These are phyloP conservation scores for Caenorhabditis parvicauda DNA, from an alignment of 2,888 invertebrate genomes.

Conservation along the genomic window DNA sequence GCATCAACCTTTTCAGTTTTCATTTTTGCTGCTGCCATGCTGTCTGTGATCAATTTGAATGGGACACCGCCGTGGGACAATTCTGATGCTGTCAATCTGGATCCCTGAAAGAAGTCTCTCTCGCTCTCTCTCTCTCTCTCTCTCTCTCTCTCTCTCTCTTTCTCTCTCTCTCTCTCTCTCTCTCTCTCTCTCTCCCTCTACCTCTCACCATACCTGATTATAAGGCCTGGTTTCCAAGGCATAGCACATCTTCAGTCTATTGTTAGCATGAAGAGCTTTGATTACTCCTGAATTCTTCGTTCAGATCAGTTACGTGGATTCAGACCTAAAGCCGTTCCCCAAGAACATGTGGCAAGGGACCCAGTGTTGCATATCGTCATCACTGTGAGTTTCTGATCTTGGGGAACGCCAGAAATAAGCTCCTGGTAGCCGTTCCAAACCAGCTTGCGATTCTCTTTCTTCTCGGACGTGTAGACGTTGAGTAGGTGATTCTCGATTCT, in stretches of 20 bases:
- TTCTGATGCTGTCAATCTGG: slow-evolving; percentile 91
- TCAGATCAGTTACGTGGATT: neutral
- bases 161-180: no score
- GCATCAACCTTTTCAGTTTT: slow-evolving; percentile 79
- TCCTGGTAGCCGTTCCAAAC: slow-evolving; percentile 46
- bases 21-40: slow-evolving; percentile 90
- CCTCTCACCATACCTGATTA: slow-evolving; percentile 80
- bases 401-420: slow-evolving; percentile 51
- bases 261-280: slow-evolving; percentile 73
- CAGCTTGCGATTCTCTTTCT: slow-evolving; percentile 40
- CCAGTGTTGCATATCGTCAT: slow-evolving; percentile 98
- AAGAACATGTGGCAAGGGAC: slow-evolving; percentile 91
- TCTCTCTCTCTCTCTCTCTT: no score
- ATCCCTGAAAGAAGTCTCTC: slow-evolving; percentile 69
- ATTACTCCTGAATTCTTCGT: slow-evolving; percentile 71
- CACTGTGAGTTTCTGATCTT: slow-evolving; percentile 72
- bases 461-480: slow-evolving; percentile 24
- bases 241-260: slow-evolving; percentile 77
- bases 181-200: no score
- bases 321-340: slow-evolving; percentile 89
- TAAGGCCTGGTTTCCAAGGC: slow-evolving; percentile 97
- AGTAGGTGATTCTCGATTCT: slow-evolving; percentile 10
- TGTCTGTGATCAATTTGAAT: slow-evolving; percentile 79
- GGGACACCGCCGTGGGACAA: slow-evolving; percentile 71
- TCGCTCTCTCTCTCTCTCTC: no score